Base-by-base conservation (phyloP, 1,140 invertebrate genomes). In the Cotesia chilonis region DNA sequence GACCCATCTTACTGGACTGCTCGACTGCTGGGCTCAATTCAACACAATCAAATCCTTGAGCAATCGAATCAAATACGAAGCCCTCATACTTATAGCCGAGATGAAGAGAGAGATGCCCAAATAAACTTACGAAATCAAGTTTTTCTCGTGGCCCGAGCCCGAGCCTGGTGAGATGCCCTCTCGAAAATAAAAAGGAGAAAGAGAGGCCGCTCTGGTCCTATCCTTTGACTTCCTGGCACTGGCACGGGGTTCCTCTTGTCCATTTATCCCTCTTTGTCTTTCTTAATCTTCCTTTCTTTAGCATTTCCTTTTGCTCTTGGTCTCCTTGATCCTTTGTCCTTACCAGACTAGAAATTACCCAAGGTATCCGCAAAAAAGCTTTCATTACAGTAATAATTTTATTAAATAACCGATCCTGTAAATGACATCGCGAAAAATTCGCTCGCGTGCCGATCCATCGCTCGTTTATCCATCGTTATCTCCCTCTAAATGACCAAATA, bases 141-240 rank as follows among this genome's bases (percentile, higher is more conserved):
- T 84, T 84, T 84, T 86, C 84, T 84, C 76, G 73, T 28, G 81
- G 79, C 51, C 81, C 77, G 80, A 80, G 79, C 76, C 78, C 66
- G 76, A 82, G 78, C 77, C 77, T 28, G 28, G 28, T 28, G 28
- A 28, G 28, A 28, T 66, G 52, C 20, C 69, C 76, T 68, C 14
- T 74, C 35, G 41, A 35, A 55, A 55, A 12, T 41, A 6, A 47
- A 10, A 47, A 10, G 10, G 41, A 47, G 41, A 47, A 10, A 47
- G 41, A 47, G 41, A 47, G 10, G n/a, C 14, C 4, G 68, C 70
- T 68, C 64, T 28, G 82, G 83, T 82, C 81, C 77, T 77, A 79
- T 28, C 28, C 28, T 73, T 79, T 80, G 80, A 82, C 84, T 86
- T 86, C 84, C 83, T 85, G 82, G 81, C 85, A 85, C 82, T 28